Evolutionary conservation across 2,113 vertebrate species (phyloP).

Genomic region (Cephalopholis sonnerati): DNA sequence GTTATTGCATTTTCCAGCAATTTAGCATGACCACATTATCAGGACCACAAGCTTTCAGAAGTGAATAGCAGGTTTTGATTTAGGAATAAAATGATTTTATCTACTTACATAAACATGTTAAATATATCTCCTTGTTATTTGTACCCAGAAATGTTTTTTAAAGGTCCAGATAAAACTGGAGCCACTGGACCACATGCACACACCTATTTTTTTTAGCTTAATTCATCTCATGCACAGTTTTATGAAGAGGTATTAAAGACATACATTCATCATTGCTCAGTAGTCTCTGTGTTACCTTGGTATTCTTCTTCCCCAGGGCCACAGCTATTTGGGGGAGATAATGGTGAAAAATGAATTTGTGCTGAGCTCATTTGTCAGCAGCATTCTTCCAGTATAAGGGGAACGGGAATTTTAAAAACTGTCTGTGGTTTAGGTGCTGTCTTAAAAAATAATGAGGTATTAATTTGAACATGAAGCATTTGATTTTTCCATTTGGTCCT

Average conservation of each 20-base stretch:
- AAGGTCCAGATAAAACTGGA: neutral
- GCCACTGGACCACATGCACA: conserved; percentile 24
- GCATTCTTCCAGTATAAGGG: conserved; percentile 9
- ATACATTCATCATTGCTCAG: conserved; percentile 51
- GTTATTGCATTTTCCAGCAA: too few species aligned
- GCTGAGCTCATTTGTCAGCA: conserved; percentile 43
- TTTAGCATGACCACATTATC: neutral
- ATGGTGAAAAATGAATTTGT: conserved; percentile 34
- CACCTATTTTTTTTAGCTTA: neutral
- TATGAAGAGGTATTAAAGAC: conserved; percentile 30
- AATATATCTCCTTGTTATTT: neutral
- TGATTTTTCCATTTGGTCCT: conserved; percentile 38
- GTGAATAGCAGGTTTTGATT: neutral
- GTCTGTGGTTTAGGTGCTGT: conserved; percentile 12
- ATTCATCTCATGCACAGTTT: conserved; percentile 39
- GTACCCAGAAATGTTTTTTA: neutral
- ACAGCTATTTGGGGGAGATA: neutral
- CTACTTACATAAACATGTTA: neutral
- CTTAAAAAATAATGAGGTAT: conserved; percentile 31
- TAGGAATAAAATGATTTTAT: neutral
- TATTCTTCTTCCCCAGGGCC: conserved; percentile 25
- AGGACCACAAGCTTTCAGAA: neutral
- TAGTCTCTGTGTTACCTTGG: conserved; percentile 13
- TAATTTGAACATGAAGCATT: conserved; percentile 35
- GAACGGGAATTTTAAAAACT: neutral